phyloP scores from a whole-genome alignment of 1,140 invertebrate species.

The Manduca sexta region DNA sequence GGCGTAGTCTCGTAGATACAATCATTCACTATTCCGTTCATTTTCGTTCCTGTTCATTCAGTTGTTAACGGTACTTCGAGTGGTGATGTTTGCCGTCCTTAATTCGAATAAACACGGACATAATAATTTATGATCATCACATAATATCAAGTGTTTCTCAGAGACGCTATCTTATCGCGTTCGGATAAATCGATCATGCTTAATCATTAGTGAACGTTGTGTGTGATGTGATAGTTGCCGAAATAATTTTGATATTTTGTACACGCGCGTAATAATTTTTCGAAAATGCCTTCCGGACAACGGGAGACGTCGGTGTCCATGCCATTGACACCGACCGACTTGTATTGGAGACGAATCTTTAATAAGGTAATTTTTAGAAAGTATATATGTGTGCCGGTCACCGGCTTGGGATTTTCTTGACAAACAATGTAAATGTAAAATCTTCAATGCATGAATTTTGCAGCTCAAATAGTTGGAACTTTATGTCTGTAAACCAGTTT shows the following conservation, averaged over 20 bases:
- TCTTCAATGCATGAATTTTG: no score
- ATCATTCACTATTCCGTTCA: no score
- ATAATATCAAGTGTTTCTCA: conserved; percentile 8
- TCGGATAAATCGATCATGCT: conserved; percentile 44
- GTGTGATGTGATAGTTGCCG: conserved; percentile 30
- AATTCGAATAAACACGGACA: conserved; percentile 13
- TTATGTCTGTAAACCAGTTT: no score
- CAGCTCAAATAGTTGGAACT: no score
- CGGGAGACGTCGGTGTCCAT: conserved; percentile 56
- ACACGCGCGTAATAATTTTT: conserved; percentile 24
- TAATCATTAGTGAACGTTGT: conserved; percentile 19
- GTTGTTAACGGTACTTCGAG: conserved; percentile 15
- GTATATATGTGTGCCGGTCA: not conserved
- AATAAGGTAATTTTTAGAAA: conserved; percentile 42
- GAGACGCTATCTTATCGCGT: conserved; percentile 44
- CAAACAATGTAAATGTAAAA: no score
- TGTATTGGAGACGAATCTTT: conserved; percentile 66
- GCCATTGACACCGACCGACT: conserved; percentile 60
- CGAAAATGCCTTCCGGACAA: conserved; percentile 52
- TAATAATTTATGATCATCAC: conserved; percentile 8
- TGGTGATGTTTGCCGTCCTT: conserved; percentile 7
- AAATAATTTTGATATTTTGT: conserved; percentile 22
- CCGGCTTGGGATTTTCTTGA: not conserved
- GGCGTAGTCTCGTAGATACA: no score
- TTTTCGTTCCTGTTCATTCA: conserved; percentile 11